Percentiles rank a stretch among this genome's conserved stretches.
These are phyloP conservation scores for Aurelia aurita complex sp. Pacific DNA, from an alignment of 30 jellyfish, hydroid and myxozoan genomes.

Conservation along the genomic window DNA sequence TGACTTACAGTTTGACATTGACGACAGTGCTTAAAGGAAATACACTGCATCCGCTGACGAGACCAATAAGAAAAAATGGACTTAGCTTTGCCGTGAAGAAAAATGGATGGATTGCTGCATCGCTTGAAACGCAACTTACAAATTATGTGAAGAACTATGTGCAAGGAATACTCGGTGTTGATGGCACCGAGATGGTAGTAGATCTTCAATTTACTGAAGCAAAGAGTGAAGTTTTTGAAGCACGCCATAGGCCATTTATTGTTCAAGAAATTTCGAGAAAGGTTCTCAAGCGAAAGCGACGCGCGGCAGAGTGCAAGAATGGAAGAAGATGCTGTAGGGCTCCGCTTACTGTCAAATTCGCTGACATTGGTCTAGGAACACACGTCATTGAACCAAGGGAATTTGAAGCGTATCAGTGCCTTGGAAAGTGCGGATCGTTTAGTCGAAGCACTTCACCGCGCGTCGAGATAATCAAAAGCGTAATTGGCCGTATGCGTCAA, in stretches of 20 bases:
- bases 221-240: not conserved
- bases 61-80: not conserved
- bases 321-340: constrained; percentile 48
- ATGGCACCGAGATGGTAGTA: not conserved
- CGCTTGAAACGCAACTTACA: not conserved
- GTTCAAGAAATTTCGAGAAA: constrained; percentile 27
- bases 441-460: constrained; percentile 52
- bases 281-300: constrained; percentile 12
- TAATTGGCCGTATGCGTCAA: constrained; percentile 29
- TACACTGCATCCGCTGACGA: not conserved
- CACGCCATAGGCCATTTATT: constrained; percentile 28
- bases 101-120: not conserved
- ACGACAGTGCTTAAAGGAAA: not conserved
- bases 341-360: constrained; percentile 40
- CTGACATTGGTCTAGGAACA: constrained; percentile 39
- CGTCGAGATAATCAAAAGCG: constrained; percentile 52
- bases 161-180: no score
- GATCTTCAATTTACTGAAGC: not conserved
- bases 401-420: constrained; percentile 65
- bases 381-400: constrained; percentile 61
- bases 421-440: constrained; percentile 54
- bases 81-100: not conserved
- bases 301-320: constrained; percentile 34
- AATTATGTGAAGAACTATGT: no score
- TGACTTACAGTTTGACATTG: not conserved